Conservation (phyloP, 2,888 invertebrate species). For the Zygaena filipendulae region DNA sequence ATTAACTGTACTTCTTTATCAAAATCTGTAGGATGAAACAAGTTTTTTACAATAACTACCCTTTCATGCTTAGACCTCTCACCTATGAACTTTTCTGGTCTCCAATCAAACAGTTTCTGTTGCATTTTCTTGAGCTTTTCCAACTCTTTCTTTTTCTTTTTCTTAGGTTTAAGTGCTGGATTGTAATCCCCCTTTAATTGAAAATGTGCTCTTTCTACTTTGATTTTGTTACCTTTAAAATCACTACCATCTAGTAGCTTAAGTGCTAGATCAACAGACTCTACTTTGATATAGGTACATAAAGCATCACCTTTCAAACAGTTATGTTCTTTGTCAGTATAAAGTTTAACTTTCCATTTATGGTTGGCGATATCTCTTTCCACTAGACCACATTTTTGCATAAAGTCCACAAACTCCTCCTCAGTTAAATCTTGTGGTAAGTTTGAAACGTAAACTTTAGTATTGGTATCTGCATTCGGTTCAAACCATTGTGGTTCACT, state of each 20-base stretch:
- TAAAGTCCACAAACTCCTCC: constrained; percentile 89
- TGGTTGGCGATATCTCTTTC: constrained; percentile 85
- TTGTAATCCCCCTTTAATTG: constrained; percentile 95
- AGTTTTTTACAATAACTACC: constrained; percentile 92
- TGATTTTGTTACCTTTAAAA: constrained; percentile 81
- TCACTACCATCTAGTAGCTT: constrained; percentile 91
- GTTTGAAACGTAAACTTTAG: constrained; percentile 96
- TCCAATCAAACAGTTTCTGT: constrained; percentile 97
- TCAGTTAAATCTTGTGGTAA: constrained; percentile 90
- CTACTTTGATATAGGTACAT: constrained; percentile 96
- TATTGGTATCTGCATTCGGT: constrained; percentile 83
- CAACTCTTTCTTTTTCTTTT: constrained; percentile 88
- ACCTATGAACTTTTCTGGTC: constrained; percentile 90
- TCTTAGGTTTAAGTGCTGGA: constrained; percentile 91
- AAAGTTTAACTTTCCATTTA: constrained; percentile 91
- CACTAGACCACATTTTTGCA: constrained; percentile 96
- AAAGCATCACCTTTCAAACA: constrained; percentile 94
- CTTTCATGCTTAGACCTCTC: constrained; percentile 90
- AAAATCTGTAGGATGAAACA: constrained; percentile 91
- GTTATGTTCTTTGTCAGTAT: constrained; percentile 81
- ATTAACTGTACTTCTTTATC: constrained; percentile 90
- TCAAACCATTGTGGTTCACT: constrained; percentile 90
- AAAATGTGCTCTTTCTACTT: constrained; percentile 93
- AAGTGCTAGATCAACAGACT: constrained; percentile 93
- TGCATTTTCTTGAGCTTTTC: constrained; percentile 93